phyloP scores from a whole-genome alignment of 2,888 invertebrate genomes.

The Lepidochitona cinerea region DNA sequence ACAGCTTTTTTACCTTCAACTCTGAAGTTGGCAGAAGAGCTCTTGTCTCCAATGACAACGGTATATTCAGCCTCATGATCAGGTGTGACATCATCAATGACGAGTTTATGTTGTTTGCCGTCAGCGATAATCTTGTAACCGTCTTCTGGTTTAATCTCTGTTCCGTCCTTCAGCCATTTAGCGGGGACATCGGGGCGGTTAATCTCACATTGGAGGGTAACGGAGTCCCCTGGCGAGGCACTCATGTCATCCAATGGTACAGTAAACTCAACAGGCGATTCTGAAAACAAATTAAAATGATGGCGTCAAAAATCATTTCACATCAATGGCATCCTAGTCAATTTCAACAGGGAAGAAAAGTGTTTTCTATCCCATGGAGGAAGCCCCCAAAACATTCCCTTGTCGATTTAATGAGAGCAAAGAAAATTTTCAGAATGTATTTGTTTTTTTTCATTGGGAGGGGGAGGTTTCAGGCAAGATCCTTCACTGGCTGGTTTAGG shows the following conservation, averaged over 20 bases:
- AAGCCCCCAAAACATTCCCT: too few relatives aligned
- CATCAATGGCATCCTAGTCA: too few relatives aligned
- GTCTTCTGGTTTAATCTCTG: slow-evolving; percentile 87
- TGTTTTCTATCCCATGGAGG: too few relatives aligned
- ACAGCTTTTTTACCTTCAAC: slow-evolving; percentile 44
- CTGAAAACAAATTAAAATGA: too few relatives aligned
- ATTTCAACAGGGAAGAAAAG: too few relatives aligned
- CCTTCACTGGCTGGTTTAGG: too few relatives aligned
- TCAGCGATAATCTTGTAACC: slow-evolving; percentile 86
- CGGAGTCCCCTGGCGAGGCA: slow-evolving; percentile 29
- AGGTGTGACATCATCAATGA: slow-evolving; percentile 29
- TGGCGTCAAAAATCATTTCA: too few relatives aligned
- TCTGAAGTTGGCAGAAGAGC: slow-evolving; percentile 33
- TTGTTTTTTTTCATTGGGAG: too few relatives aligned
- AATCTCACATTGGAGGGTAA: slow-evolving; percentile 78
- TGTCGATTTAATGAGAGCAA: too few relatives aligned
- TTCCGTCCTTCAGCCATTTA: slow-evolving; percentile 84
- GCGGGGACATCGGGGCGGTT: slow-evolving; percentile 94
- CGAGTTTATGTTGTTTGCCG: slow-evolving; percentile 64
- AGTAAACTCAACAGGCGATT: slow-evolving; percentile 16
- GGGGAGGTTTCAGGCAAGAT: too few relatives aligned
- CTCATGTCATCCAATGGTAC: slow-evolving; percentile 25
- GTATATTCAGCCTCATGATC: slow-evolving; percentile 37
- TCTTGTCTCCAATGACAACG: slow-evolving; percentile 36
- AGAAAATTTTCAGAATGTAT: too few relatives aligned